phyloP scores from a whole-genome alignment of 2,797 vertebrate species.

The Cuculus canorus region DNA sequence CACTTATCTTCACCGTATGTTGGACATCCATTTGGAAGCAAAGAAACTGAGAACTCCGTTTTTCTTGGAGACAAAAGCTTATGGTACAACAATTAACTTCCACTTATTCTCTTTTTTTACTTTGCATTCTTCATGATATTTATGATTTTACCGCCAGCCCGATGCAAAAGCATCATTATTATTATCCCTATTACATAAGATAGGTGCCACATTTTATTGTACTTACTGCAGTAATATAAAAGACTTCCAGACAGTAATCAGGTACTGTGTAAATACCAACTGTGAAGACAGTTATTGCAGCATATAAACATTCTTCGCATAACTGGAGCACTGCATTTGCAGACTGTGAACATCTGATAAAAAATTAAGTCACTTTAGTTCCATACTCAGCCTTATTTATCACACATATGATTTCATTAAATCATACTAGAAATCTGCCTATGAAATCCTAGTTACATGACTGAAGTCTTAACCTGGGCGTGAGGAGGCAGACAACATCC shows the following conservation, averaged over 20 bases:
- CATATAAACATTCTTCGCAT: background rate
- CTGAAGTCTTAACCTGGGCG: background rate
- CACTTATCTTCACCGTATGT: background rate
- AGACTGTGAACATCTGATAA: background rate
- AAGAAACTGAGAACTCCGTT: background rate
- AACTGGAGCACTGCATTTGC: background rate
- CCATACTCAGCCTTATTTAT: background rate
- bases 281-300: background rate
- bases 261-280: background rate
- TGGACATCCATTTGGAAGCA: slow-evolving; percentile 3
- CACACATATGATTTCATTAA: background rate
- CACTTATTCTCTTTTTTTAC: background rate
- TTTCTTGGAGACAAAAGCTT: background rate
- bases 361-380: background rate
- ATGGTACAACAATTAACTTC: background rate
- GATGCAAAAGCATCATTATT: background rate
- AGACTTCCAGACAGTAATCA: background rate
- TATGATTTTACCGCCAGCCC: background rate
- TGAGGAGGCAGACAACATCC: background rate
- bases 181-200: background rate
- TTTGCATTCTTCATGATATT: background rate
- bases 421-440: background rate
- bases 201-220: background rate
- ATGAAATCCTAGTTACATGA: background rate
- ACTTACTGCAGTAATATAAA: background rate